A percentile compares a stretch with the other conserved stretches of the same genome.
Evolutionary conservation across 2,797 vertebrate genomes (phyloP).

Genomic region (Sardinella longiceps): DNA sequence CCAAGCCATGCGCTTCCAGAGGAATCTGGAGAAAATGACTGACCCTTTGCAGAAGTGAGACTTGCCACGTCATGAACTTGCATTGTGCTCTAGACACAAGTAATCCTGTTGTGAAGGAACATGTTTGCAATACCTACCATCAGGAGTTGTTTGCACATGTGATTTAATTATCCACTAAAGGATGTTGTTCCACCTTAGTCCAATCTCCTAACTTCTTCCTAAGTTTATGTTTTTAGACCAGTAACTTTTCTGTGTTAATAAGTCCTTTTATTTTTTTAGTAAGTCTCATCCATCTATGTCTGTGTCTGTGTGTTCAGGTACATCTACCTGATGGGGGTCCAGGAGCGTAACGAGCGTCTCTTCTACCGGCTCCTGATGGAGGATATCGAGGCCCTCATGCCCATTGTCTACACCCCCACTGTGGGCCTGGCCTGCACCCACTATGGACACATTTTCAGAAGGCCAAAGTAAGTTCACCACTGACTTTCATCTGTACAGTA

Average conservation of each 20-base stretch:
- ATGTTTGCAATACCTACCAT: background rate
- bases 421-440: slow-evolving; percentile 95
- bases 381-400: slow-evolving; percentile 93
- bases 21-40: slow-evolving; percentile 87
- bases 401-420: slow-evolving; percentile 97
- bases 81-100: background rate
- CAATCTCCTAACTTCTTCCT: too few relatives aligned
- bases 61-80: background rate
- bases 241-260: background rate
- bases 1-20: slow-evolving; percentile 93
- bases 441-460: slow-evolving; percentile 96
- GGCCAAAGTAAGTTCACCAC: slow-evolving; percentile 87
- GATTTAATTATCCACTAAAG: background rate
- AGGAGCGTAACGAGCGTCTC: slow-evolving; percentile 93
- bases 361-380: slow-evolving; percentile 95
- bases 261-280: too few relatives aligned
- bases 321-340: slow-evolving; percentile 96
- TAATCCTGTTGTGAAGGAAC: background rate
- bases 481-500: background rate
- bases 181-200: background rate
- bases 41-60: slow-evolving; percentile 92
- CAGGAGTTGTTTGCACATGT: background rate
- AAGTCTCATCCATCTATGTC: background rate
- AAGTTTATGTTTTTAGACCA: background rate
- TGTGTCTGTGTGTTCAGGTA: slow-evolving; percentile 75